A percentile compares a stretch with the other conserved stretches of the same genome.
These are phyloP conservation scores for Linhomoeus sp. DNA, from an alignment of 2,888 invertebrate genomes.

Conservation along the genomic window DNA sequence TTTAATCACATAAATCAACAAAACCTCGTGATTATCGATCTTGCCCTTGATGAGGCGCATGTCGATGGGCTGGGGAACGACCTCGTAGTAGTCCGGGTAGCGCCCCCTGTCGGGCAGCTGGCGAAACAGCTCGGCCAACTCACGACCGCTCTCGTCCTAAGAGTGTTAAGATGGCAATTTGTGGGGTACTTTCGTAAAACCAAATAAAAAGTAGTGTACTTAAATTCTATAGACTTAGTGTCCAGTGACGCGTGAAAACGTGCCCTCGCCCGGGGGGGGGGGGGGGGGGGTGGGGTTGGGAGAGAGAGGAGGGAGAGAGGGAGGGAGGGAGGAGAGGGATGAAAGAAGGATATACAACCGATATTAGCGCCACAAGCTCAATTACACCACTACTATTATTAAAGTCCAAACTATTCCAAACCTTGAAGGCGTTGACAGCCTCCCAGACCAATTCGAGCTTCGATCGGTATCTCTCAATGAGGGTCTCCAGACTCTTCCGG, in stretches of 20 bases:
- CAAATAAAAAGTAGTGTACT: too few species aligned
- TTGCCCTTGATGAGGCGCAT: slow-evolving; percentile 53
- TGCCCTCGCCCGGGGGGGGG: too few species aligned
- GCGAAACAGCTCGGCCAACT: slow-evolving; percentile 77
- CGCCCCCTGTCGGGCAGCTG: slow-evolving; percentile 81
- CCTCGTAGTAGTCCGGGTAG: slow-evolving; percentile 89
- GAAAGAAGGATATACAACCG: too few species aligned
- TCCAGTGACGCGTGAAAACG: too few species aligned
- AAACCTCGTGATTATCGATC: slow-evolving; percentile 19
- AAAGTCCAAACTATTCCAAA: too few species aligned
- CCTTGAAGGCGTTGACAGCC: slow-evolving; percentile 30
- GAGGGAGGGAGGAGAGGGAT: too few species aligned
- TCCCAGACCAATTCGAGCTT: slow-evolving; percentile 58
- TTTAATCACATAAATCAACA: not conserved
- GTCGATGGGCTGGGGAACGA: slow-evolving; percentile 83
- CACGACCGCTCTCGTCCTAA: slow-evolving; percentile 52
- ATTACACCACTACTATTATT: too few species aligned
- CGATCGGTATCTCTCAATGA: slow-evolving; percentile 32
- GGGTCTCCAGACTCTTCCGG: slow-evolving; percentile 14
- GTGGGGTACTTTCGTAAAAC: not conserved
- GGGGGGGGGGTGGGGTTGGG: too few species aligned
- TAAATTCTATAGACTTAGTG: too few species aligned
- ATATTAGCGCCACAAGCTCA: too few species aligned
- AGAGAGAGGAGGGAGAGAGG: too few species aligned
- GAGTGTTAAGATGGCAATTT: not conserved